Evolutionary conservation across 2,113 vertebrate species (phyloP).

Genomic region (Beaufortia kweichowensis): DNA sequence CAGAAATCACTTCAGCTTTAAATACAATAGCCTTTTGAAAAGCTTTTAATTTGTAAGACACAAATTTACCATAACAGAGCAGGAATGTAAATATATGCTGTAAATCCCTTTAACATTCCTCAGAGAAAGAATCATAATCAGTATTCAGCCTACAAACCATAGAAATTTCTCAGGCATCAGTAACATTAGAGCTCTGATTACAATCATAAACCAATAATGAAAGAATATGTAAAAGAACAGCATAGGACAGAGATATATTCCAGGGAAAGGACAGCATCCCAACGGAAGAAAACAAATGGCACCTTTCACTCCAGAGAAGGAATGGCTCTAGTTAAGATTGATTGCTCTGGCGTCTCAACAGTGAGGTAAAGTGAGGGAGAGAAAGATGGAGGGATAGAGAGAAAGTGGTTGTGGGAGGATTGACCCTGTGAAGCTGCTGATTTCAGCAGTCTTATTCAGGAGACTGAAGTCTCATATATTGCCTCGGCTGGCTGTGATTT

Average conservation of each 20-base stretch:
- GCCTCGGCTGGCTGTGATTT: conserved; percentile 44
- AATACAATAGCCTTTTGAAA: not conserved
- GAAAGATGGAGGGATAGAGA: conserved; percentile 30
- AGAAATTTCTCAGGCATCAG: conserved; percentile 1
- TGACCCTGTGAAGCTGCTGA: conserved; percentile 64
- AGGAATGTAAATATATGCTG: not conserved
- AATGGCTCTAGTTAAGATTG: conserved; percentile 65
- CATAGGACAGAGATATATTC: conserved; percentile 28
- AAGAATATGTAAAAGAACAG: conserved; percentile 51
- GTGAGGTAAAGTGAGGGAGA: conserved; percentile 49
- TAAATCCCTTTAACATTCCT: conserved; percentile 24
- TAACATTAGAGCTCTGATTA: conserved; percentile 48
- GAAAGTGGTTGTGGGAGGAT: conserved; percentile 37
- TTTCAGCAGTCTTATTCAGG: conserved; percentile 61
- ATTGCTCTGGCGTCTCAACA: conserved; percentile 58
- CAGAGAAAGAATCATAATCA: conserved; percentile 18
- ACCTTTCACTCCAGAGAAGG: conserved; percentile 59
- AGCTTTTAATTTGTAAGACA: not conserved
- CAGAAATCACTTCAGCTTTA: not conserved
- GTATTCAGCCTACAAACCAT: conserved; percentile 15
- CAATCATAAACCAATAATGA: conserved; percentile 48
- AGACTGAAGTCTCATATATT: conserved; percentile 56
- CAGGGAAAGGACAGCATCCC: conserved; percentile 51
- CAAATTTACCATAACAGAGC: not conserved
- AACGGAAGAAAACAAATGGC: conserved; percentile 65